A percentile compares a stretch with the other conserved stretches of the same genome.
Conservation (phyloP, 2,797 vertebrate species). For the Spheniscus humboldti region DNA sequence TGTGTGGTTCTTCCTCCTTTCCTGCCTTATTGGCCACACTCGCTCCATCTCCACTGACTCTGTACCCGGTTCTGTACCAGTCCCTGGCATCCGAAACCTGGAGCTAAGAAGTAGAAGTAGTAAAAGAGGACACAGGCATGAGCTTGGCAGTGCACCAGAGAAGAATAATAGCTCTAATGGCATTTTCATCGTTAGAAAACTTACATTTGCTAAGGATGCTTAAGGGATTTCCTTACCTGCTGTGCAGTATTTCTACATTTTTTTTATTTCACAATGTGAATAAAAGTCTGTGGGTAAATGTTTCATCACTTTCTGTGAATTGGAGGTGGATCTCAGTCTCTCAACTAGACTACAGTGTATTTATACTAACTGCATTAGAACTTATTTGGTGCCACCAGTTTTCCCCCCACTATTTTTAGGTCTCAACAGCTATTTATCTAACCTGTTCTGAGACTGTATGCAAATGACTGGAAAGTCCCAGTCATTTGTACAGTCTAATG, state of each 20-base stretch:
- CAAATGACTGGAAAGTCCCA: constrained; percentile 80
- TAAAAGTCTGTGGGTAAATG: background rate
- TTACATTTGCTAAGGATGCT: background rate
- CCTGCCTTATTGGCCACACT: background rate
- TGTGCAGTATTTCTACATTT: background rate
- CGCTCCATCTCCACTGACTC: background rate
- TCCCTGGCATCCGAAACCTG: background rate
- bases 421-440: constrained; percentile 56
- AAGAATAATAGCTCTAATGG: background rate
- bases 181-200: background rate
- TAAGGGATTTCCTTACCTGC: background rate
- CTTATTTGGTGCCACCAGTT: background rate
- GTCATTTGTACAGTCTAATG: constrained; percentile 50
- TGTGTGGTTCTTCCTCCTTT: background rate
- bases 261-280: background rate
- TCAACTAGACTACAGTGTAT: background rate
- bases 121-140: background rate
- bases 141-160: background rate
- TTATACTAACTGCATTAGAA: background rate
- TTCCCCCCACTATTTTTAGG: constrained; percentile 61
- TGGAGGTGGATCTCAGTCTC: background rate
- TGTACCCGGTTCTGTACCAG: fast-evolving
- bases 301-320: background rate
- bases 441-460: constrained; percentile 67
- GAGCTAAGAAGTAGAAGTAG: background rate